Evolutionary conservation across 2,797 vertebrate species (phyloP).

Genomic region (Carduelis carduelis): DNA sequence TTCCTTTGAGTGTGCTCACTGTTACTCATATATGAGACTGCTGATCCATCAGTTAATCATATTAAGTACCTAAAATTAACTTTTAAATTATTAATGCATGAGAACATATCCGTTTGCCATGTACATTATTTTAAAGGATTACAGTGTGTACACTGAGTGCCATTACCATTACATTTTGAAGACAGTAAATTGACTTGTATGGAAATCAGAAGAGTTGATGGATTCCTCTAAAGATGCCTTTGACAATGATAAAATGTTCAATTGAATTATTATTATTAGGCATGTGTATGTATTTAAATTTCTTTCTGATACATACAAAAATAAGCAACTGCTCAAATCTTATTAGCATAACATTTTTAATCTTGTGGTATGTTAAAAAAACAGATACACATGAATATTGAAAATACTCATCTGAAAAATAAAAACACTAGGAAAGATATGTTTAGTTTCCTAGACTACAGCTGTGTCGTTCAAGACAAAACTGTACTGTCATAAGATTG

Average conservation of each 20-base stretch:
- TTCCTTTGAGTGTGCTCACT: constrained; percentile 21
- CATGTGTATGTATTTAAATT: not conserved
- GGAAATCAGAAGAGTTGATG: not conserved
- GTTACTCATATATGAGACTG: constrained; percentile 25
- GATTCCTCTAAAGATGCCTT: not conserved
- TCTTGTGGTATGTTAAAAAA: not conserved
- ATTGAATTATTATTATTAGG: not conserved
- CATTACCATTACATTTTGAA: not conserved
- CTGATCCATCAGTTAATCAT: constrained; percentile 64
- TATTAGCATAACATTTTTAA: not conserved
- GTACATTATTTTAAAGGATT: constrained; percentile 45
- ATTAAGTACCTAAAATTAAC: constrained; percentile 28
- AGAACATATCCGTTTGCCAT: constrained; percentile 10
- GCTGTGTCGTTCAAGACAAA: constrained; percentile 39
- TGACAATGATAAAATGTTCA: not conserved
- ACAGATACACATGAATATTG: not conserved
- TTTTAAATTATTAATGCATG: constrained; percentile 53
- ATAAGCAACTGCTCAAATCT: not conserved
- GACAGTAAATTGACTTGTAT: constrained; percentile 49
- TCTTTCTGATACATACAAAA: not conserved
- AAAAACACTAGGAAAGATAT: constrained; percentile 22
- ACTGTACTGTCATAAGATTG: constrained; percentile 12
- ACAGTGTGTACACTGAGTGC: constrained; percentile 31
- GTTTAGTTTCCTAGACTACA: constrained; percentile 64
- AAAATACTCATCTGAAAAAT: constrained; percentile 34